Conservation (phyloP, 2,888 invertebrate species). For the Trypoxylon attenuatum region DNA sequence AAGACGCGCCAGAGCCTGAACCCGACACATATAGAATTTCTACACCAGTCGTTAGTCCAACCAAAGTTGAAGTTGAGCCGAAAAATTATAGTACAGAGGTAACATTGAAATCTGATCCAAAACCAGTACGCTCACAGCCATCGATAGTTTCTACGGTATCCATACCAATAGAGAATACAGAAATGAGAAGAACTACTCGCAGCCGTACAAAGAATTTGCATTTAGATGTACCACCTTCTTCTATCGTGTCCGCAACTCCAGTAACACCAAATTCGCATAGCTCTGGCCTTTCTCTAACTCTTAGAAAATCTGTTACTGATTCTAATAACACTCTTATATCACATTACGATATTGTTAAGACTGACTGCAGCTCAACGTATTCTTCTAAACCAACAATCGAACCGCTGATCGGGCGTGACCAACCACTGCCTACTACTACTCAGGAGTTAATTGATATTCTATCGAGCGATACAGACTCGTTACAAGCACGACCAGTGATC, state of each 20-base stretch:
- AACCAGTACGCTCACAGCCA: conserved; percentile 47
- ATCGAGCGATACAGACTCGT: conserved; percentile 65
- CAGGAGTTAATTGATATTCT: conserved; percentile 71
- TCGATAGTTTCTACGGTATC: conserved; percentile 65
- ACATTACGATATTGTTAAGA: conserved; percentile 72
- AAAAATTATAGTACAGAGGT: conserved; percentile 54
- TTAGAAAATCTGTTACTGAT: conserved; percentile 70
- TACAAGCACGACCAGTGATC: conserved; percentile 50
- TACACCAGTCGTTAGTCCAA: conserved; percentile 59
- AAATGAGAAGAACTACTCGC: conserved; percentile 70
- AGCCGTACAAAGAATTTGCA: conserved; percentile 69
- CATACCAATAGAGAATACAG: conserved; percentile 66
- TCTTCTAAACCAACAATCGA: conserved; percentile 61
- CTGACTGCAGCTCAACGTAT: conserved; percentile 67
- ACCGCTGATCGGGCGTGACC: conserved; percentile 65
- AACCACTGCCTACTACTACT: conserved; percentile 69
- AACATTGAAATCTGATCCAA: conserved; percentile 47
- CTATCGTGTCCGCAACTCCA: conserved; percentile 48
- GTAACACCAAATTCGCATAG: conserved; percentile 54
- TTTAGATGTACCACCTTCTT: conserved; percentile 54
- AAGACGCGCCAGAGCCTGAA: conserved; percentile 57
- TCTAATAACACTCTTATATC: conserved; percentile 71
- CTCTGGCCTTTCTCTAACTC: conserved; percentile 67
- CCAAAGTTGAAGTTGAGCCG: conserved; percentile 58
- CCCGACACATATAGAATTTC: conserved; percentile 68